These are phyloP conservation scores for Pristionchus fissidentatus DNA, from an alignment of 2,888 invertebrate species.

Conservation along the genomic window DNA sequence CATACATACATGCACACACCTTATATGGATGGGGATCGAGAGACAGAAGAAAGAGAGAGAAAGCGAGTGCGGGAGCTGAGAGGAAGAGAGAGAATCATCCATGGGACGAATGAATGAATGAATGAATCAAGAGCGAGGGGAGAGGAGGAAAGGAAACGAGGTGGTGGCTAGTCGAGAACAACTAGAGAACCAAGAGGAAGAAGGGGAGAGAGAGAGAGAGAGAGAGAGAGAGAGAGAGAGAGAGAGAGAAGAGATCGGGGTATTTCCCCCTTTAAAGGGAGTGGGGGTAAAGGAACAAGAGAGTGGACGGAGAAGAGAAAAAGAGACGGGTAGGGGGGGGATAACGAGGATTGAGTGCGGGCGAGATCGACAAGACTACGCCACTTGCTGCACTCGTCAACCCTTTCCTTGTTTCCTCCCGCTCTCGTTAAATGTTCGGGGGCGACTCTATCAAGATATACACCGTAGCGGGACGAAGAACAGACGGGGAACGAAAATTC, in stretches of 20 bases:
- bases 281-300: neutral
- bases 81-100: no score
- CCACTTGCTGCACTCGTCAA: conserved; percentile 33
- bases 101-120: neutral
- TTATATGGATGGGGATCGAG: neutral
- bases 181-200: neutral
- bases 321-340: neutral
- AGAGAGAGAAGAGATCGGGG: neutral
- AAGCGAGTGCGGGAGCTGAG: neutral
- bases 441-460: conserved; percentile 1
- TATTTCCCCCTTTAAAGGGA: neutral
- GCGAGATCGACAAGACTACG: neutral
- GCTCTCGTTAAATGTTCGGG: neutral
- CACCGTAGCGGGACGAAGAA: neutral
- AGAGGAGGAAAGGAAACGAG: neutral
- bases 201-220: neutral
- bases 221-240: neutral
- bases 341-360: conserved; percentile 23
- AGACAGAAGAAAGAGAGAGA: neutral
- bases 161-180: neutral
- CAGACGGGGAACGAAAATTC: conserved; percentile 4
- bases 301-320: neutral
- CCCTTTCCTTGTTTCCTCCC: neutral
- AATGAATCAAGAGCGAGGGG: conserved; percentile 19
- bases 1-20: no score